A percentile compares a stretch with the other conserved stretches of the same genome.
These are phyloP conservation scores for Prochilodus magdalenae DNA, from an alignment of 2,113 vertebrate genomes.

Conservation along the genomic window DNA sequence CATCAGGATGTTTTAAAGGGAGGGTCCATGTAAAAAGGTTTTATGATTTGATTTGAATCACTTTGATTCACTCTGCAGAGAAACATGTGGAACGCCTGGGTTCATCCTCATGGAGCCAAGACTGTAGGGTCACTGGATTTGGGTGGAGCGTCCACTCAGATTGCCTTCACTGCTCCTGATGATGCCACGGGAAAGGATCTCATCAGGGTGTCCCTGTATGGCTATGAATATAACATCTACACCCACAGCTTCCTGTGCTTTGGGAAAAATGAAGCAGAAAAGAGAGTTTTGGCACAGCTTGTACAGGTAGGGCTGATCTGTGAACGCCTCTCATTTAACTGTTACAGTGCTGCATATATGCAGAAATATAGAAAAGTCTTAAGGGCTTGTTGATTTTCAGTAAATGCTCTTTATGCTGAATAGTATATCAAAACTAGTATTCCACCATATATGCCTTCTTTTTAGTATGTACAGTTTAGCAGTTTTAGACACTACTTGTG, in stretches of 20 bases:
- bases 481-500: too few relatives aligned
- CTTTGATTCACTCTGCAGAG: slow-evolving; percentile 73
- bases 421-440: too few relatives aligned
- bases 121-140: slow-evolving; percentile 92
- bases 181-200: slow-evolving; percentile 60
- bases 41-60: background rate
- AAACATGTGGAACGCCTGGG: slow-evolving; percentile 84
- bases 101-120: slow-evolving; percentile 77
- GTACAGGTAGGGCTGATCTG: slow-evolving; percentile 73
- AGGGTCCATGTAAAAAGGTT: too few relatives aligned
- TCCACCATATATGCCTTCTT: too few relatives aligned
- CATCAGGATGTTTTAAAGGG: too few relatives aligned
- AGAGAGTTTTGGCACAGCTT: slow-evolving; percentile 80
- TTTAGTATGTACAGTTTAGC: too few relatives aligned
- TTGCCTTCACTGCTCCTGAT: slow-evolving; percentile 81
- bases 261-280: slow-evolving; percentile 90
- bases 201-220: slow-evolving; percentile 84
- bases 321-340: background rate
- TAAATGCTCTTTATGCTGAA: too few relatives aligned
- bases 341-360: too few relatives aligned
- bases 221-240: slow-evolving; percentile 88
- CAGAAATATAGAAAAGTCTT: too few relatives aligned
- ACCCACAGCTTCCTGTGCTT: slow-evolving; percentile 95
- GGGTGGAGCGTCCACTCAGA: slow-evolving; percentile 95
- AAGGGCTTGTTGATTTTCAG: too few relatives aligned